Percentiles rank a stretch among this genome's conserved stretches.
Conservation (phyloP, 2,888 invertebrate genomes). For the Anagyrus pseudococci region DNA sequence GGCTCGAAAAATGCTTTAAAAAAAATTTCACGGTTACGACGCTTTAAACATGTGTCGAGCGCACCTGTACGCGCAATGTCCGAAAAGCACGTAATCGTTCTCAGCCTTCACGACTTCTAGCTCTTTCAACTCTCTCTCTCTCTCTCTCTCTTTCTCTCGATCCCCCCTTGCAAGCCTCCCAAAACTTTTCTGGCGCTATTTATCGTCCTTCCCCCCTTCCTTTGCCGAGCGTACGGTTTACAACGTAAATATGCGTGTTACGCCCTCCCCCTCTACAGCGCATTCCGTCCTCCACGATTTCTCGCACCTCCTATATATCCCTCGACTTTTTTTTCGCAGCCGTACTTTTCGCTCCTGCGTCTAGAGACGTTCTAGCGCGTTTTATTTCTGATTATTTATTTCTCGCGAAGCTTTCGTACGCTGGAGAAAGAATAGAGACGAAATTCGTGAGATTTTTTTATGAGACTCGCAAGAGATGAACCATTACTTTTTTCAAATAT, state of each 20-base stretch:
- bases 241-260: conserved; percentile 59
- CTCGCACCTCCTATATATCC: background rate
- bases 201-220: conserved; percentile 54
- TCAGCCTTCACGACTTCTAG: conserved; percentile 42
- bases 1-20: no score
- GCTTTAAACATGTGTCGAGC: background rate
- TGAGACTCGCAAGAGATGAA: no score
- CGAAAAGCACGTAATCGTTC: conserved; percentile 54
- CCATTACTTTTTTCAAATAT: no score
- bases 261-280: conserved; percentile 51
- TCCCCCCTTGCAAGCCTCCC: conserved; percentile 40
- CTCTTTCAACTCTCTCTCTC: conserved; percentile 12
- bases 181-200: conserved; percentile 49
- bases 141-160: conserved; percentile 33
- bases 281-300: conserved; percentile 33
- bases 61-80: conserved; percentile 32
- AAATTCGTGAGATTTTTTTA: no score
- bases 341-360: conserved; percentile 7
- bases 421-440: no score
- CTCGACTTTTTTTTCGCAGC: background rate
- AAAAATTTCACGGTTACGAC: no score
- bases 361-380: no score
- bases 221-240: conserved; percentile 60
- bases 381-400: conserved; percentile 28
- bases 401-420: no score